These are phyloP conservation scores for Sphyrna mokarran DNA, from an alignment of 2,113 vertebrate genomes.

Conservation along the genomic window DNA sequence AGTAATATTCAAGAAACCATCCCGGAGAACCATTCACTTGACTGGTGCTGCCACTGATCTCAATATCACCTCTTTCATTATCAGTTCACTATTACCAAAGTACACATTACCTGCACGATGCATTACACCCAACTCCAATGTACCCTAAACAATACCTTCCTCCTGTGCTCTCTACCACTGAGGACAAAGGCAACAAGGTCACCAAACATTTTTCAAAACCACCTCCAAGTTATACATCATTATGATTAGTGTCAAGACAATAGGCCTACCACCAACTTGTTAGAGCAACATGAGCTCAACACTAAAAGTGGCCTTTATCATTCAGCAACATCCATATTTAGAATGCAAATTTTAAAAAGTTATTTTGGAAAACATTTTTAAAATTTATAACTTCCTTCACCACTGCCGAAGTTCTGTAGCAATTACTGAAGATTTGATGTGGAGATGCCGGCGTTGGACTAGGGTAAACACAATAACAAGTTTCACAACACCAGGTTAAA, in stretches of 20 bases:
- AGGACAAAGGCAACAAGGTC: not conserved
- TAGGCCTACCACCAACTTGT: not conserved
- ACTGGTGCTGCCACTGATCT: not conserved
- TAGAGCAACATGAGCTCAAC: not conserved
- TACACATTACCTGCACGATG: not conserved
- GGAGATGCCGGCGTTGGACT: too few relatives aligned
- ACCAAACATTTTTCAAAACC: not conserved
- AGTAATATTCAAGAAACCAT: not conserved
- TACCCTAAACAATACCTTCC: not conserved
- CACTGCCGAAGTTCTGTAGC: not conserved
- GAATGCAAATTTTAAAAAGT: not conserved
- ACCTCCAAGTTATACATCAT: not conserved
- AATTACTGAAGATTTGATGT: too few relatives aligned
- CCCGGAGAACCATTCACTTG: not conserved
- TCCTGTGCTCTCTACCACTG: not conserved
- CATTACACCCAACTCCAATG: not conserved
- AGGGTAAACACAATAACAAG: too few relatives aligned
- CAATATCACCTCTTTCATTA: not conserved
- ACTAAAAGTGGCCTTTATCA: not conserved
- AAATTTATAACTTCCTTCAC: not conserved
- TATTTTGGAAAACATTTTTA: not conserved
- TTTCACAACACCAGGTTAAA: too few relatives aligned
- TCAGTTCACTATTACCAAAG: not conserved
- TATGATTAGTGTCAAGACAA: not conserved
- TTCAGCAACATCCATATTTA: not conserved